A percentile compares a stretch with the other conserved stretches of the same genome.
Evolutionary conservation across 2,888 invertebrate genomes (phyloP).

Genomic region (Drosophila prolongata): DNA sequence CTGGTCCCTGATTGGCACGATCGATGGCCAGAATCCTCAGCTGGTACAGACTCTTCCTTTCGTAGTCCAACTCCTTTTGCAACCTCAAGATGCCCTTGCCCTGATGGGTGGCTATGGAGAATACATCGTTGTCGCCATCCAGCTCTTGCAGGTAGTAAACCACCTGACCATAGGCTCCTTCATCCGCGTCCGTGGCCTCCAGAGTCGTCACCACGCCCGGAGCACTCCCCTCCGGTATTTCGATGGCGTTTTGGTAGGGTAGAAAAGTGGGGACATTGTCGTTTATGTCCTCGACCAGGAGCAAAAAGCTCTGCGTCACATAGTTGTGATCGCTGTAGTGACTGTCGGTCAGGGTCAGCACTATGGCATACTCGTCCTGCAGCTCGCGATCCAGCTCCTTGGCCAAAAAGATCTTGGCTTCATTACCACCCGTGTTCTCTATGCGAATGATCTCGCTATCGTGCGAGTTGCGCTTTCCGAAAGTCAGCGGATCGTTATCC

Average conservation of each 20-base stretch:
- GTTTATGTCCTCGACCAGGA: constrained; percentile 96
- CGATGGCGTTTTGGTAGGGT: constrained; percentile 92
- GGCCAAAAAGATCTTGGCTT: constrained; percentile 94
- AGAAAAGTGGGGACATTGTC: constrained; percentile 95
- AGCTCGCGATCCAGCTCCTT: constrained; percentile 96
- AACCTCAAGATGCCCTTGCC: constrained; percentile 94
- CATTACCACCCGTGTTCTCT: constrained; percentile 91
- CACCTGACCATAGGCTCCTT: constrained; percentile 96
- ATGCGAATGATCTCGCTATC: constrained; percentile 94
- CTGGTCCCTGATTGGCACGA: constrained; percentile 91
- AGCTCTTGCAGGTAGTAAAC: constrained; percentile 93
- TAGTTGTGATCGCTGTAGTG: constrained; percentile 94
- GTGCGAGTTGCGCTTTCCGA: constrained; percentile 92
- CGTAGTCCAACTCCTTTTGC: constrained; percentile 92
- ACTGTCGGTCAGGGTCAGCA: constrained; percentile 94
- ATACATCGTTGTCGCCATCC: constrained; percentile 91
- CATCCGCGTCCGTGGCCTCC: constrained; percentile 95
- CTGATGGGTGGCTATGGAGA: constrained; percentile 92
- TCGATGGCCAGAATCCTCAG: constrained; percentile 92
- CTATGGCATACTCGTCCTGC: constrained; percentile 94
- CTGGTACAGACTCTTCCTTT: constrained; percentile 94
- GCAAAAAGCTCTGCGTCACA: constrained; percentile 94
- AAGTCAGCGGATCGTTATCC: constrained; percentile 92
- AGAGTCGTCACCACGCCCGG: constrained; percentile 91
- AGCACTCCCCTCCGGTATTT: constrained; percentile 91